These are phyloP conservation scores for Troides oblongomaculatus DNA, from an alignment of 2,888 invertebrate species.

Conservation along the genomic window DNA sequence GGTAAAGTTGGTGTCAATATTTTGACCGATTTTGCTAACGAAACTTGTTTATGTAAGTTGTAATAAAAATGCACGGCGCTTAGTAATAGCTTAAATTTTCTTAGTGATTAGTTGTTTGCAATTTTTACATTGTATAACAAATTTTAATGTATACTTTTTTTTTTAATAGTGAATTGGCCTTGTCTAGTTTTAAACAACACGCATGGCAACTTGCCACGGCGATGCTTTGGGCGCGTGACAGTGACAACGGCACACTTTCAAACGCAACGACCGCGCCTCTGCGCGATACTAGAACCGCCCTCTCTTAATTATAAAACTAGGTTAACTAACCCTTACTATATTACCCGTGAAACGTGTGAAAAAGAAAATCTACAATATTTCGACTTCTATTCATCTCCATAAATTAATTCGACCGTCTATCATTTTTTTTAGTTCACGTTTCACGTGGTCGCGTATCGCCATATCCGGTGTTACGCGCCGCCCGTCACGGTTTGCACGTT, in stretches of 20 bases:
- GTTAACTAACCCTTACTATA: slow-evolving; percentile 73
- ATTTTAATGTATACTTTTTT: not conserved
- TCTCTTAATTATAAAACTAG: slow-evolving; percentile 71
- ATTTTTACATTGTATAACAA: not conserved
- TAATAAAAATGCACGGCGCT: not conserved
- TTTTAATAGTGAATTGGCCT: slow-evolving; percentile 59
- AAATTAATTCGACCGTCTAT: not conserved
- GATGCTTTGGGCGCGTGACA: slow-evolving; percentile 57
- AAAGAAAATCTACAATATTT: slow-evolving; percentile 49
- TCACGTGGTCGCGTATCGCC: slow-evolving; percentile 49
- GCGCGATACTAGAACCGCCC: slow-evolving; percentile 36
- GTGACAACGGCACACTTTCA: slow-evolving; percentile 64
- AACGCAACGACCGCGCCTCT: slow-evolving; percentile 30
- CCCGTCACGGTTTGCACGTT: slow-evolving; percentile 68
- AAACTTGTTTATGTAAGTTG: slow-evolving; percentile 1
- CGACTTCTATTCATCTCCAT: slow-evolving; percentile 13
- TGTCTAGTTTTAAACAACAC: slow-evolving; percentile 59
- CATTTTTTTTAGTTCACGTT: slow-evolving; percentile 23
- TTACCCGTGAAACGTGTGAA: slow-evolving; percentile 67
- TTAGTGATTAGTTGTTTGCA: not conserved
- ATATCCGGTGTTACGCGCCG: slow-evolving; percentile 59
- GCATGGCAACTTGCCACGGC: slow-evolving; percentile 69
- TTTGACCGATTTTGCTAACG: slow-evolving; percentile 1
- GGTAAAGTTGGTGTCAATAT: slow-evolving; percentile 3
- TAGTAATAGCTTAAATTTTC: not conserved